Evolutionary conservation across 2,888 invertebrate species (phyloP).

Genomic region (Pedicia rivosa): DNA sequence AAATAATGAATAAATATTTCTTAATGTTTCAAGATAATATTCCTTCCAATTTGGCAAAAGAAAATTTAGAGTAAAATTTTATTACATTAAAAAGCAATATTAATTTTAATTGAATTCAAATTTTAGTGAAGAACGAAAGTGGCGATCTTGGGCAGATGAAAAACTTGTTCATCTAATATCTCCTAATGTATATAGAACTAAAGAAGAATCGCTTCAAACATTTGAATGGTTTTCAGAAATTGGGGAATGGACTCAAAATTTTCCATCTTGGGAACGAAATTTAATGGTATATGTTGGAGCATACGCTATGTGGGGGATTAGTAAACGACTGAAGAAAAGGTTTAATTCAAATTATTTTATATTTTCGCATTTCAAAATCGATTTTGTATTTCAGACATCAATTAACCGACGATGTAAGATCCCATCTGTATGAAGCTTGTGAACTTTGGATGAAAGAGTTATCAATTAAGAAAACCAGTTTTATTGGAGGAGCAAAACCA

Average conservation of each 20-base stretch:
- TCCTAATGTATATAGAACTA: conserved; percentile 89
- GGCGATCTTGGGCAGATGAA: conserved; percentile 91
- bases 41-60: conserved; percentile 18
- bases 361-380: too few relatives aligned
- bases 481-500: conserved; percentile 75
- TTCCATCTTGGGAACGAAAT: conserved; percentile 69
- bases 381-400: too few relatives aligned
- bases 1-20: conserved; percentile 78
- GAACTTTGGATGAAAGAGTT: conserved; percentile 62
- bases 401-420: conserved; percentile 74
- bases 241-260: conserved; percentile 83
- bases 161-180: conserved; percentile 84
- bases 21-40: conserved; percentile 52
- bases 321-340: conserved; percentile 74
- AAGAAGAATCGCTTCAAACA: conserved; percentile 71
- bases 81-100: background rate
- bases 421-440: conserved; percentile 79
- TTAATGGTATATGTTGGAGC: conserved; percentile 88
- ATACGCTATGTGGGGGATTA: conserved; percentile 82
- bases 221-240: conserved; percentile 89
- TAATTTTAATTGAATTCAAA: too few relatives aligned
- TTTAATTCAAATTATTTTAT: too few relatives aligned
- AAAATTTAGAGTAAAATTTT: conserved; percentile 39
- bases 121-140: conserved; percentile 77
- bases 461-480: conserved; percentile 48